Evolutionary conservation across 2,888 invertebrate genomes (phyloP).

Genomic region (Itoplectis maculator): DNA sequence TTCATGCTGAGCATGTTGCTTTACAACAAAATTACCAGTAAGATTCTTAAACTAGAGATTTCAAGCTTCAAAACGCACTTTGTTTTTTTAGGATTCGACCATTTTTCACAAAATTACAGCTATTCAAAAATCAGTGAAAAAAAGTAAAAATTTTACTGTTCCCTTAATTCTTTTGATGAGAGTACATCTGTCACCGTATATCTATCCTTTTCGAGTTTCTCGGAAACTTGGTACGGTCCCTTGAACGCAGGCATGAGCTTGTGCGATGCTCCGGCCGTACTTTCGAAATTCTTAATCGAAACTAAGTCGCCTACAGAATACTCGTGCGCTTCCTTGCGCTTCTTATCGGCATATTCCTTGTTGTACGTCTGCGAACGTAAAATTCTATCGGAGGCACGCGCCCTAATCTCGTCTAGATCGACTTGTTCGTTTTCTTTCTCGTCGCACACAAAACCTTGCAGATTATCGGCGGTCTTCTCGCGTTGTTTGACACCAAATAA

Average conservation of each 20-base stretch:
- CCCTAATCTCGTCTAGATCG: conserved; percentile 14
- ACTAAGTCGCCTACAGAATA: neutral
- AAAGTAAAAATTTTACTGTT: no score
- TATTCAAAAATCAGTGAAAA: no score
- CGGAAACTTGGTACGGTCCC: neutral
- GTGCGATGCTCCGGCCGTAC: neutral
- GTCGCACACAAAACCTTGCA: conserved; percentile 9
- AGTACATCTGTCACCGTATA: neutral
- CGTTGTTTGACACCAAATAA: conserved; percentile 36
- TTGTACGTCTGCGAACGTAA: neutral
- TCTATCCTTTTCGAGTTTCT: neutral
- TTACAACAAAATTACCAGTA: no score
- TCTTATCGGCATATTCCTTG: neutral
- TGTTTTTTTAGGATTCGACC: no score
- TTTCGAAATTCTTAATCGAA: conserved; percentile 10
- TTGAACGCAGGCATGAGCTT: conserved; percentile 1
- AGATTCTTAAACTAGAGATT: no score
- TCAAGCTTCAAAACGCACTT: no score
- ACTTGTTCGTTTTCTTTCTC: neutral
- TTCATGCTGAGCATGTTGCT: no score
- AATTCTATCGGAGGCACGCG: neutral
- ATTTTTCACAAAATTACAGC: no score
- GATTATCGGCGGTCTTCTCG: conserved; percentile 17
- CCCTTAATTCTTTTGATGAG: no score
- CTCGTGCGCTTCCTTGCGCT: conserved; percentile 8